Evolutionary conservation across 2,888 invertebrate species (phyloP).

Genomic region (Eilema caniola): DNA sequence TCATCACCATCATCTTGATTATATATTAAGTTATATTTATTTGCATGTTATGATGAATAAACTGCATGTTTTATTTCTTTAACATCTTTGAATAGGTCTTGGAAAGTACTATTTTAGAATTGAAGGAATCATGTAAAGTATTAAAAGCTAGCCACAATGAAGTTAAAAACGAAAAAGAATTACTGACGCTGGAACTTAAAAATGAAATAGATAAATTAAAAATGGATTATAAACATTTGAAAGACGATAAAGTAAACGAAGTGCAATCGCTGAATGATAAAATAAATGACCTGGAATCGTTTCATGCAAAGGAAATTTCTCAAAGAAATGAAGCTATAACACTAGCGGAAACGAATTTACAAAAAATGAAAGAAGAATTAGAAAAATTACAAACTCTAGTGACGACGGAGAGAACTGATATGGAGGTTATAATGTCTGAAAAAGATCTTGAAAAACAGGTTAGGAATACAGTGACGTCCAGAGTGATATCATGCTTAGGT

Average conservation of each 20-base stretch:
- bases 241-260: slow-evolving; percentile 61
- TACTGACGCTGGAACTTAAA: slow-evolving; percentile 52
- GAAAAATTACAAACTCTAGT: slow-evolving; percentile 58
- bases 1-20: no score
- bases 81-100: slow-evolving; percentile 67
- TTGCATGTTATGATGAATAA: slow-evolving; percentile 45
- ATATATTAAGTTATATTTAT: slow-evolving; percentile 42
- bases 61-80: slow-evolving; percentile 41
- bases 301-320: slow-evolving; percentile 48
- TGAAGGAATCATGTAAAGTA: slow-evolving; percentile 53
- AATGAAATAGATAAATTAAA: slow-evolving; percentile 60
- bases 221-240: slow-evolving; percentile 54
- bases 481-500: slow-evolving; percentile 41
- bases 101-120: slow-evolving; percentile 59
- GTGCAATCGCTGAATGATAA: slow-evolving; percentile 62
- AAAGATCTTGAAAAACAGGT: slow-evolving; percentile 75
- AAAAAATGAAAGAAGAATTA: slow-evolving; percentile 60
- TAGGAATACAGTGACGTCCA: slow-evolving; percentile 60
- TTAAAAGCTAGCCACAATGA: slow-evolving; percentile 52
- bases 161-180: slow-evolving; percentile 56
- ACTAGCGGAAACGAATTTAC: slow-evolving; percentile 54
- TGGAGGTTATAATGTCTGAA: slow-evolving; percentile 56
- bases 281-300: slow-evolving; percentile 53
- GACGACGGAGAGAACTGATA: slow-evolving; percentile 66
- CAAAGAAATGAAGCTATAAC: slow-evolving; percentile 60